These are phyloP conservation scores for Oreotrochilus melanogaster DNA, from an alignment of 2,113 vertebrate species.

Conservation along the genomic window DNA sequence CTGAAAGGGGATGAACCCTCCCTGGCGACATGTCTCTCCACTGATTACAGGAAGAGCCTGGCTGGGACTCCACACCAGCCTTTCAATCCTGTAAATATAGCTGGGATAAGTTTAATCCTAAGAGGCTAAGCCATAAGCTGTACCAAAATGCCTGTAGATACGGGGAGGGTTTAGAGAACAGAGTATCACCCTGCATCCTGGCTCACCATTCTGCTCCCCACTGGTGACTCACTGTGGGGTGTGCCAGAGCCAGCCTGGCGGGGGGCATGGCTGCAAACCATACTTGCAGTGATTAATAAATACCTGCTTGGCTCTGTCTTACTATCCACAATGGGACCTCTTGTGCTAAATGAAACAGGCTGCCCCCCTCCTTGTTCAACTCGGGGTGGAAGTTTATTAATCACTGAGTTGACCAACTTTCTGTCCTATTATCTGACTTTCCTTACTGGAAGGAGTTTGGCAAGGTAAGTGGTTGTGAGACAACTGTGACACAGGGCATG, in stretches of 20 bases:
- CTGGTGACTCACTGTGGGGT: not conserved
- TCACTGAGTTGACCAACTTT: not conserved
- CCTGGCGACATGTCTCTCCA: accelerated
- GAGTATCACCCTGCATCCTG: not conserved
- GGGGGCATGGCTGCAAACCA: accelerated
- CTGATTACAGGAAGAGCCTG: not conserved
- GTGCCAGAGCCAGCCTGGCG: not conserved
- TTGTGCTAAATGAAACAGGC: not conserved
- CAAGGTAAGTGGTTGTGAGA: not conserved
- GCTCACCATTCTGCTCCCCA: not conserved
- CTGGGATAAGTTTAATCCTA: not conserved
- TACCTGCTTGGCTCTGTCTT: not conserved
- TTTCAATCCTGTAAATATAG: not conserved
- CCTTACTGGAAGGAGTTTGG: not conserved
- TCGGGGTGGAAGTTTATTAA: not conserved
- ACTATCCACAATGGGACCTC: not conserved
- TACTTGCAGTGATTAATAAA: not conserved
- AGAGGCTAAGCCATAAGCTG: not conserved
- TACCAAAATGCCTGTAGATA: not conserved
- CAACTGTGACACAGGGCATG: not conserved
- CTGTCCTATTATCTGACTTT: not conserved
- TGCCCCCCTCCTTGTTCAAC: not conserved
- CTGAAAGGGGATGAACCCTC: not conserved
- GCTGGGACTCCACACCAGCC: not conserved
- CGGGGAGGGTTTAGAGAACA: not conserved